A percentile compares a stretch with the other conserved stretches of the same genome.
Conservation (phyloP, 2,113 vertebrate genomes). For the Takifugu bimaculatus region DNA sequence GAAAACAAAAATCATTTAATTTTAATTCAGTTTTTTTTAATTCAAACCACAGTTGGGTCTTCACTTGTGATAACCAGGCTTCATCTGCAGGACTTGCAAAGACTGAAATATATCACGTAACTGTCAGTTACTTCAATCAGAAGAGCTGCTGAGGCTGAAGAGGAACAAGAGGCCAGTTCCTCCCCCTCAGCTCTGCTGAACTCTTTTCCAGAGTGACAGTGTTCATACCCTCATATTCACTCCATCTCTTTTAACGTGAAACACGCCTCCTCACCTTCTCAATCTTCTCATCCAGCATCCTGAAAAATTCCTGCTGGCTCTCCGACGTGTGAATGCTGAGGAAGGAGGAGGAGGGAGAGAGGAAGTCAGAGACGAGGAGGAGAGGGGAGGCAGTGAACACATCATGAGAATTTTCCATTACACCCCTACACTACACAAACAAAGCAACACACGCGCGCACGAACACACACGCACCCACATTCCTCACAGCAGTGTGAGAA, state of each 20-base stretch:
- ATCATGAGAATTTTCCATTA: constrained; percentile 78
- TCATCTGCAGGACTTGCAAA: too few species aligned
- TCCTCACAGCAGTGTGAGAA: constrained; percentile 34
- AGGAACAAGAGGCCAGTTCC: constrained; percentile 6
- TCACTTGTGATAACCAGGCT: too few species aligned
- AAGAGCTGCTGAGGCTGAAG: too few species aligned
- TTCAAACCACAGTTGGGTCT: too few species aligned
- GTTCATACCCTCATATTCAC: neutral
- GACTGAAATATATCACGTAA: too few species aligned
- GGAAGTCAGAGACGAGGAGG: constrained; percentile 49
- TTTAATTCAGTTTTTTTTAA: too few species aligned
- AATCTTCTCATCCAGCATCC: constrained; percentile 99
- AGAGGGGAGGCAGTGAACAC: constrained; percentile 66
- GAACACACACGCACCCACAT: constrained; percentile 14
- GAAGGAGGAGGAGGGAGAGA: constrained; percentile 59
- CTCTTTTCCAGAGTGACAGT: neutral
- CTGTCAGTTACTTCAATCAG: too few species aligned
- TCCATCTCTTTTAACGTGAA: neutral
- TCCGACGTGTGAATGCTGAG: constrained; percentile 97
- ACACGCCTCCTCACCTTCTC: constrained; percentile 83
- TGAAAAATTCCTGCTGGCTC: constrained; percentile 99
- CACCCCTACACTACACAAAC: constrained; percentile 44
- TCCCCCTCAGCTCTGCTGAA: constrained; percentile 11
- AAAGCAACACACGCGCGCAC: constrained; percentile 16
- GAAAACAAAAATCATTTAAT: too few species aligned